Base-by-base conservation (phyloP, 2,797 vertebrate genomes). In the Poeciliopsis gracilis region DNA sequence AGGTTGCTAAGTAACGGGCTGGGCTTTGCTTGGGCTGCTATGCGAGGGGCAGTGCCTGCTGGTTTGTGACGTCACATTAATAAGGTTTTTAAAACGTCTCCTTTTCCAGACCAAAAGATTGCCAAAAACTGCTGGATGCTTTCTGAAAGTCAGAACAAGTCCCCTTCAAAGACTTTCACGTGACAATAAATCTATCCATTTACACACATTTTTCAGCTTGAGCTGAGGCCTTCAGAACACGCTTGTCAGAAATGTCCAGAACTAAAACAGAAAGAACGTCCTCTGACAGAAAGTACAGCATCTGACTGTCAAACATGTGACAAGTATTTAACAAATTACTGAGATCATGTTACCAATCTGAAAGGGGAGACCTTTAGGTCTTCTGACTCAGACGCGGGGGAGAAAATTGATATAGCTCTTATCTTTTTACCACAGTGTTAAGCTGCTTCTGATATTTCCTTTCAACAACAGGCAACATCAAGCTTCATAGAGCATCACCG, bases 171-270 rank as follows among this genome's bases (percentile, higher is more conserved):
- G 33, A 9, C 53, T 80, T 57, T 76, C 47, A 76, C 38, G 7
- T 72, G 49, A 79, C 23, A 30, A 9, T 2, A 36, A 55, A 12
- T 23, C 41, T 47, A 47, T 38, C 51, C 4, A 69, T 16, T 77
- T n/a, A 77, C 5, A 55, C 15, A 45, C 25, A 46, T 55, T 49
- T 49, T 61, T 36, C 25, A 25, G n/a, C 25, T 23, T 4, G 20
- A 77, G 38, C 45, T 43, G 67, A 75, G 16, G 71, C 15, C 11
- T 41, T 57, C 1, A 55, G 67, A 63, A 28, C 51, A 70, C 13
- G 75, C 30, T 53, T 61, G 53, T 45, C 55, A 69, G 43, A 81
- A 51, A 84, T 85, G 71, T 76, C 36, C 71, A 53, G 78, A 88
- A 89, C 77, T 71, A 76, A 51, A 88, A 59, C 38, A 43, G 30